These are phyloP conservation scores for Ascidia mentula DNA, from an alignment of 23 tunicate genomes.

Conservation along the genomic window DNA sequence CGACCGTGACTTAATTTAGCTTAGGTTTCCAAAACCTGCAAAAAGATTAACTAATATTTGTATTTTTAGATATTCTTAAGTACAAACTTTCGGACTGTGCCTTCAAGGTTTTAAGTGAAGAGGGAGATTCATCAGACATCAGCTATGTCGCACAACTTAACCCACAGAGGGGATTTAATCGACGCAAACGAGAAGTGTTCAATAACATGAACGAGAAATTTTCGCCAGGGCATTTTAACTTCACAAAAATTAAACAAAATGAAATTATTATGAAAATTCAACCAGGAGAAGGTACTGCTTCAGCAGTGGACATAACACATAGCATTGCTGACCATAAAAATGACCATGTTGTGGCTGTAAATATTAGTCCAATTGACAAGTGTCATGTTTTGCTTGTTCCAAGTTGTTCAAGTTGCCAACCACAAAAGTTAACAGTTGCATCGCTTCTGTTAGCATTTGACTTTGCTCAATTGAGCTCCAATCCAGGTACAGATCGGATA, in stretches of 20 bases:
- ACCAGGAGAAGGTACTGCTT: slow-evolving; percentile 25
- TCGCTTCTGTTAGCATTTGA: slow-evolving; percentile 75
- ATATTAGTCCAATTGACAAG: slow-evolving; percentile 86
- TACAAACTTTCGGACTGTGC: slow-evolving; percentile 61
- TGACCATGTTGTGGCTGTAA: slow-evolving; percentile 38
- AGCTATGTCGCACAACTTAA: slow-evolving; percentile 73
- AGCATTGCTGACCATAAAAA: too few relatives aligned
- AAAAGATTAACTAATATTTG: neutral
- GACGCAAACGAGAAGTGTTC: slow-evolving; percentile 62
- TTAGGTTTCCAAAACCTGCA: too few relatives aligned
- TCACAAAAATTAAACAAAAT: slow-evolving; percentile 58
- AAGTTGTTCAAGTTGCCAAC: slow-evolving; percentile 24
- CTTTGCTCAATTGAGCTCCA: slow-evolving; percentile 63
- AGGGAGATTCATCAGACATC: slow-evolving; percentile 7
- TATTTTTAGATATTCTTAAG: slow-evolving; percentile 57
- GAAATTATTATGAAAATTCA: slow-evolving; percentile 65
- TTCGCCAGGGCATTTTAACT: slow-evolving; percentile 72
- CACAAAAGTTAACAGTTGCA: slow-evolving; percentile 63
- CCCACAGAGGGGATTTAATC: slow-evolving; percentile 70
- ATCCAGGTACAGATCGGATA: slow-evolving; percentile 55
- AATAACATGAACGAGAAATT: slow-evolving; percentile 65
- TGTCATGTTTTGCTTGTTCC: slow-evolving; percentile 77
- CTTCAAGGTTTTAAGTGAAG: slow-evolving; percentile 33
- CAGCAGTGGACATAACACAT: neutral
- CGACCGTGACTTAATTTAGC: too few relatives aligned